These are phyloP conservation scores for Stegana nigrithorax DNA, from an alignment of 2,888 invertebrate species.

Conservation along the genomic window DNA sequence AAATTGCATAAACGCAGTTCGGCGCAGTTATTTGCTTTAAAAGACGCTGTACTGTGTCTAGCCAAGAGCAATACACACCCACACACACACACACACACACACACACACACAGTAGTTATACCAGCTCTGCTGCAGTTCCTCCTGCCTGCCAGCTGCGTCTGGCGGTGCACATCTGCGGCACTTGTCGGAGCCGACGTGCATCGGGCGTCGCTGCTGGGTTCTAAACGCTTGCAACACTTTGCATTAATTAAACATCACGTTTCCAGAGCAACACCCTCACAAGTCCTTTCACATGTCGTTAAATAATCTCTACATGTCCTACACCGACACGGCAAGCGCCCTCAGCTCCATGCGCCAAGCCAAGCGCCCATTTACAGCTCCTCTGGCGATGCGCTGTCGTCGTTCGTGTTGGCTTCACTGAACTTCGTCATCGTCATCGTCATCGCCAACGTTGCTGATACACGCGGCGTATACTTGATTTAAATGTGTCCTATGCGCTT, in stretches of 20 bases:
- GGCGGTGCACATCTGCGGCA: conserved; percentile 18
- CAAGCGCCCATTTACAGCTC: too few species aligned
- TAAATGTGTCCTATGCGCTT: too few species aligned
- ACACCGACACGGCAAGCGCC: background rate
- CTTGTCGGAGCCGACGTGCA: conserved; percentile 12
- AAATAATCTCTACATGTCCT: conserved; percentile 9
- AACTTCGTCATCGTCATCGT: too few species aligned
- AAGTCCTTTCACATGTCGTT: conserved; percentile 44
- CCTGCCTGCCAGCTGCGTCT: background rate
- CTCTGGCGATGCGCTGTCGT: too few species aligned
- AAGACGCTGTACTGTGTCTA: background rate
- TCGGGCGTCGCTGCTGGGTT: background rate
- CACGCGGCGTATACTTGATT: background rate
- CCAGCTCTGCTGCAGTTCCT: background rate
- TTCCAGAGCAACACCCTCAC: conserved; percentile 58
- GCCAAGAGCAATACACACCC: background rate
- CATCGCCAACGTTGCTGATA: too few species aligned
- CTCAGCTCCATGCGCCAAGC: too few species aligned
- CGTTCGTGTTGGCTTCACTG: too few species aligned
- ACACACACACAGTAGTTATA: background rate
- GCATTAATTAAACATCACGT: conserved; percentile 64
- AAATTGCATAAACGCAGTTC: conserved; percentile 9
- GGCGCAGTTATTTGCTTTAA: too few species aligned
- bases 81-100: background rate
- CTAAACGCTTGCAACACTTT: conserved; percentile 36